phyloP scores from a whole-genome alignment of 2,113 vertebrate species.

The Elephas maximus region DNA sequence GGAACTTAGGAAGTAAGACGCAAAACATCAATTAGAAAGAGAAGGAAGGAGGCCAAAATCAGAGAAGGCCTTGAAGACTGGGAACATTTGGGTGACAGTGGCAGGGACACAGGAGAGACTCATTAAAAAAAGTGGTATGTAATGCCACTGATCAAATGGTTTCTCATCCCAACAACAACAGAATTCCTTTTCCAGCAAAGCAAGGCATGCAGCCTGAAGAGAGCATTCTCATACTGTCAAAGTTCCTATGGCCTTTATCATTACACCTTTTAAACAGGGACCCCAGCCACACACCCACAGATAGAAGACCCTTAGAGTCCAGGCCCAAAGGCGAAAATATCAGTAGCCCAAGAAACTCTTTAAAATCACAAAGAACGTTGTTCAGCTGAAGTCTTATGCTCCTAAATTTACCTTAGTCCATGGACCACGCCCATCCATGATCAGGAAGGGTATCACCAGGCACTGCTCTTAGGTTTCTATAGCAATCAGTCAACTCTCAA shows the following conservation, averaged over 20 bases:
- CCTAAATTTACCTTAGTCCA: background rate
- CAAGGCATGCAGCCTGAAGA: background rate
- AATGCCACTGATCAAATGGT: background rate
- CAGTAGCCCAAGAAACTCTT: background rate
- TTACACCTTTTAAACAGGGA: background rate
- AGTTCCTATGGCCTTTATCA: too few relatives aligned
- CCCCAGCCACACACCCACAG: background rate
- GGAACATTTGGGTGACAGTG: background rate
- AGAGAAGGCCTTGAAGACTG: background rate
- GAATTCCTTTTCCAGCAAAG: background rate
- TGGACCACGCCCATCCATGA: background rate
- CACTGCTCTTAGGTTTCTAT: background rate
- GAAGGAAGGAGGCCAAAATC: background rate
- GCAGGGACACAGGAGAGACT: background rate
- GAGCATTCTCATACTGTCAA: background rate
- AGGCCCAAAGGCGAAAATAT: background rate
- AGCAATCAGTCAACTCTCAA: background rate
- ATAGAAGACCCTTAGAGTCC: background rate
- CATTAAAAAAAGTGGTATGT: background rate
- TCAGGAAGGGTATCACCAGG: background rate
- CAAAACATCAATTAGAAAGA: background rate
- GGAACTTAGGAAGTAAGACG: background rate
- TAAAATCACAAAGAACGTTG: background rate
- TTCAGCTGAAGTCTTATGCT: background rate
- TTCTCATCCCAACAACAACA: background rate